Evolutionary conservation across 2,797 vertebrate genomes (phyloP).

Genomic region (Gymnothorax reevesii): DNA sequence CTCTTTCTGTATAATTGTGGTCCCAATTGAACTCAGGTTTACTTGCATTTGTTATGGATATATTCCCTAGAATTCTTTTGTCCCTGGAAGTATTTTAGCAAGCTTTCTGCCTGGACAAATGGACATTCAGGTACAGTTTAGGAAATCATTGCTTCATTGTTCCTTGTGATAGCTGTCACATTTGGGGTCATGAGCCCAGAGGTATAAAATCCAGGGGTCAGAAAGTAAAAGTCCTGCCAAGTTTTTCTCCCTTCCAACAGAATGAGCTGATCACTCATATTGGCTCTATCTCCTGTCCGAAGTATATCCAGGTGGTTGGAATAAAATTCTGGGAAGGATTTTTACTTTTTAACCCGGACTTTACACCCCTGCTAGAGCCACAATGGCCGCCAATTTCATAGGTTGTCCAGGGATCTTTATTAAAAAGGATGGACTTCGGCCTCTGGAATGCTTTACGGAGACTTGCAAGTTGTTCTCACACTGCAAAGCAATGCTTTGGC

Average conservation of each 20-base stretch:
- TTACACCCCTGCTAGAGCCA: background rate
- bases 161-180: background rate
- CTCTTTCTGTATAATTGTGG: too few species aligned
- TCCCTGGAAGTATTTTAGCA: conserved; percentile 45
- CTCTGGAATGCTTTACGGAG: background rate
- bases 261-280: too few species aligned
- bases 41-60: background rate
- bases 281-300: too few species aligned
- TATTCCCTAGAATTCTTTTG: conserved; percentile 47
- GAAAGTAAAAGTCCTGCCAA: too few species aligned
- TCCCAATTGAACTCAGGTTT: background rate
- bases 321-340: too few species aligned
- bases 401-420: background rate
- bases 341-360: too few species aligned
- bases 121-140: background rate
- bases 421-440: background rate
- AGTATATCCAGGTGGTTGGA: too few species aligned
- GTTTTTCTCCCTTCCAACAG: too few species aligned
- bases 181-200: background rate
- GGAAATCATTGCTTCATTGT: too few species aligned
- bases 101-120: conserved; percentile 40
- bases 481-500: background rate
- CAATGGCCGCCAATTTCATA: background rate
- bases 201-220: too few species aligned
- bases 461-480: background rate